Evolutionary conservation across 30 jellyfish, hydroid and myxozoan species (phyloP).

Genomic region (Cassiopea xamachana): DNA sequence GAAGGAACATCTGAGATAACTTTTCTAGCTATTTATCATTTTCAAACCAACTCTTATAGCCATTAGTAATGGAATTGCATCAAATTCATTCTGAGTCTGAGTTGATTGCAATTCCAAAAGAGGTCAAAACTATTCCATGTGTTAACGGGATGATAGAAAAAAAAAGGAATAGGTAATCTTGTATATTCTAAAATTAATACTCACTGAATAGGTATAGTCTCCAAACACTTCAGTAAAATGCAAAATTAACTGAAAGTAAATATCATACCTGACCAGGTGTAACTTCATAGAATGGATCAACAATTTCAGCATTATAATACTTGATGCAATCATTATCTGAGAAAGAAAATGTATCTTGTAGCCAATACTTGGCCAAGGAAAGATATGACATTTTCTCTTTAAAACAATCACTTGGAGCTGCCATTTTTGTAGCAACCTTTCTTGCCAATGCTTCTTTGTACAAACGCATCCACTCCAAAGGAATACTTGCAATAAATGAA

Average conservation of each 20-base stretch:
- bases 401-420: conserved; percentile 58
- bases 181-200: neutral
- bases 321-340: conserved; percentile 69
- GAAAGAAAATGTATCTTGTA: conserved; percentile 65
- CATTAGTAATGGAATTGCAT: too few species aligned
- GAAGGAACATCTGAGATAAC: neutral
- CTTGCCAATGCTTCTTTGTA: conserved; percentile 71
- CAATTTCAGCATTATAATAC: conserved; percentile 69
- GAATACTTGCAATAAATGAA: conserved; percentile 66
- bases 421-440: conserved; percentile 34
- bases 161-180: too few species aligned
- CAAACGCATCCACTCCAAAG: conserved; percentile 94
- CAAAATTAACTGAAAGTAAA: too few species aligned
- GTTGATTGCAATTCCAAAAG: neutral
- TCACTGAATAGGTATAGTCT: neutral
- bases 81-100: too few species aligned
- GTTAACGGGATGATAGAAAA: neutral
- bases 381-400: conserved; percentile 34
- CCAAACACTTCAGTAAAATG: neutral
- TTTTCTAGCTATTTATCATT: neutral
- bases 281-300: conserved; percentile 93
- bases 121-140: neutral
- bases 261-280: conserved; percentile 74
- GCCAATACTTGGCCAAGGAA: conserved; percentile 50
- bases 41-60: too few species aligned